Evolutionary conservation across 2,888 invertebrate genomes (phyloP).

Genomic region (Mythimna vitellina): DNA sequence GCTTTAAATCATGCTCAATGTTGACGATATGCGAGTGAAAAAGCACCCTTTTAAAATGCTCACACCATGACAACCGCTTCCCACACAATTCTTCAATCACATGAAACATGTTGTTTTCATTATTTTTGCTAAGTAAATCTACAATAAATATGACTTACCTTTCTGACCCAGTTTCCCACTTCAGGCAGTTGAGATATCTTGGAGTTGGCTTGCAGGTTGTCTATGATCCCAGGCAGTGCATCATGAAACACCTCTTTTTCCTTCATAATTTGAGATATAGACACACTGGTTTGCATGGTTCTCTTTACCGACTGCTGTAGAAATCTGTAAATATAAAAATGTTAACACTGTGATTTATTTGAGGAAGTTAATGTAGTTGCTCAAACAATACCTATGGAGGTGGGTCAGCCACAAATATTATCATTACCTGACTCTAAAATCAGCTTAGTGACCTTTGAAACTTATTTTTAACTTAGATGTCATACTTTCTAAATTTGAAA

Average conservation of each 20-base stretch:
- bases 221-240: constrained; percentile 77
- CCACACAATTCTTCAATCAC: neutral
- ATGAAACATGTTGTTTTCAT: no score
- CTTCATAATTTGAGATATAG: constrained; percentile 75
- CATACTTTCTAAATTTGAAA: constrained; percentile 28
- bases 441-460: constrained; percentile 32
- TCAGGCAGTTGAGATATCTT: constrained; percentile 79
- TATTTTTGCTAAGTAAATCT: neutral
- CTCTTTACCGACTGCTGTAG: constrained; percentile 36
- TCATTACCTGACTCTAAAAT: constrained; percentile 25
- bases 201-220: constrained; percentile 71
- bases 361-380: constrained; percentile 4
- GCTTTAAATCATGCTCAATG: no score
- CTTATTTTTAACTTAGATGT: neutral
- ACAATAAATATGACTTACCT: constrained; percentile 67
- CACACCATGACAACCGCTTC: no score
- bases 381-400: constrained; percentile 4
- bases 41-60: no score
- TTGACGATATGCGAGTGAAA: no score
- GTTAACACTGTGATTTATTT: constrained; percentile 17
- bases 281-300: constrained; percentile 74
- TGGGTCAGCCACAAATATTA: neutral
- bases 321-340: constrained; percentile 47
- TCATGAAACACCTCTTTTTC: constrained; percentile 82
- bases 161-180: constrained; percentile 78